Conservation (phyloP, 1,140 invertebrate species). For the Lethocerus indicus region DNA sequence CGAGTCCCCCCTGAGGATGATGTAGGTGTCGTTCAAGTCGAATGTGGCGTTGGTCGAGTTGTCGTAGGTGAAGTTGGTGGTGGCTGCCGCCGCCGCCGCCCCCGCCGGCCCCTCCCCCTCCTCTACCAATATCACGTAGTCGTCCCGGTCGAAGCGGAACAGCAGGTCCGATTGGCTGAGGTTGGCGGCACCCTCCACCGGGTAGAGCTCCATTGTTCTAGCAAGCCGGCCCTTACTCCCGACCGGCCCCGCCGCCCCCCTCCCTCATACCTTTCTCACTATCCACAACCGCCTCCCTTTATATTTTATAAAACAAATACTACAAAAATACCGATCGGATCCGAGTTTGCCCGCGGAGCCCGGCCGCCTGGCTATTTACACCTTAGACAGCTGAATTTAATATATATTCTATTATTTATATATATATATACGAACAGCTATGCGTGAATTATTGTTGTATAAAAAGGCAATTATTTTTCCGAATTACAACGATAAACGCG, state of each 20-base stretch:
- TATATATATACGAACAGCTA: conserved; percentile 1
- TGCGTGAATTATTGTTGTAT: neutral
- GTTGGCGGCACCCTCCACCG: conserved; percentile 4
- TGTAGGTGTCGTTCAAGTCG: conserved; percentile 20
- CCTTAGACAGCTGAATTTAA: conserved; percentile 6
- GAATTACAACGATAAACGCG: neutral
- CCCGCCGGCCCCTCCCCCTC: neutral
- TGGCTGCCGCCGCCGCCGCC: conserved; percentile 3
- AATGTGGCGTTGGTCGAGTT: conserved; percentile 21
- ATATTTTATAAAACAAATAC: neutral
- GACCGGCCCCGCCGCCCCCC: neutral
- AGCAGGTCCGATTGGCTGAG: conserved; percentile 12
- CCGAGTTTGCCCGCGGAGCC: neutral
- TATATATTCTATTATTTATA: conserved; percentile 4
- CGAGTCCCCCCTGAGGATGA: conserved; percentile 21
- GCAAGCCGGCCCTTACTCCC: conserved; percentile 8
- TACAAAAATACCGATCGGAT: neutral
- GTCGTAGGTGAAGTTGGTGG: conserved; percentile 11
- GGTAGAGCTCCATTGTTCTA: conserved; percentile 4
- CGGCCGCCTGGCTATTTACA: neutral
- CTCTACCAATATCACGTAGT: conserved; percentile 15
- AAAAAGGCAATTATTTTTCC: conserved; percentile 4
- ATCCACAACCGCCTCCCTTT: neutral
- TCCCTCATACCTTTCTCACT: neutral
- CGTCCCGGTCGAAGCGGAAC: conserved; percentile 16